These are phyloP conservation scores for Drosophila sp. DNA, from an alignment of 1,140 invertebrate species.

Conservation along the genomic window DNA sequence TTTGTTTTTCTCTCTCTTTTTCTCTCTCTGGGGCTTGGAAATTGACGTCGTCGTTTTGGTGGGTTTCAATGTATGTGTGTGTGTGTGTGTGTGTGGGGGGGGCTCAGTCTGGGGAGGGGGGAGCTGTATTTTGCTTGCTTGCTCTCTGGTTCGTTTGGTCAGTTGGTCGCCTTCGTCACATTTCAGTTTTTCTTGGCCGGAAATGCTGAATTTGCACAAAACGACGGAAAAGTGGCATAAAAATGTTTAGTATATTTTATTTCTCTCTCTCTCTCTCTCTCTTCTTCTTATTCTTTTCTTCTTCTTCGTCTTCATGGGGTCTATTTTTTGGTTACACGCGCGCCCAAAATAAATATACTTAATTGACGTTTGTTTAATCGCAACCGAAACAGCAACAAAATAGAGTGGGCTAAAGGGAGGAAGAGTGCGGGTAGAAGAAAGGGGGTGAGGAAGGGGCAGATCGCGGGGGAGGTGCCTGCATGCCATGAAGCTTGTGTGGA, in stretches of 20 bases:
- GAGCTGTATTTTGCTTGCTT: constrained; percentile 10
- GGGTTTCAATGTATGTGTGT: constrained; percentile 21
- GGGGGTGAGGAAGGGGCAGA: background rate
- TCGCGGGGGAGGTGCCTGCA: constrained; percentile 15
- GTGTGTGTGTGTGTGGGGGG: constrained; percentile 23
- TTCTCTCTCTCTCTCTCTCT: constrained; percentile 19
- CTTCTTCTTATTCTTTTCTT: constrained; percentile 19
- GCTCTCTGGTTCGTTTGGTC: constrained; percentile 38
- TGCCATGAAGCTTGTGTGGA: constrained; percentile 28
- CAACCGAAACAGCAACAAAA: constrained; percentile 22
- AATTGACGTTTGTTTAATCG: constrained; percentile 78
- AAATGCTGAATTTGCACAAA: constrained; percentile 80
- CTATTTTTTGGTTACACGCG: constrained; percentile 59
- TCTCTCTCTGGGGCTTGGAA: constrained; percentile 55
- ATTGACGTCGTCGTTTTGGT: constrained; percentile 54
- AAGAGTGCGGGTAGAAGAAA: background rate
- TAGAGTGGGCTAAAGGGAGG: background rate
- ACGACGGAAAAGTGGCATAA: constrained; percentile 67
- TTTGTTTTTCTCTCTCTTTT: constrained; percentile 18
- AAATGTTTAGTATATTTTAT: constrained; percentile 47
- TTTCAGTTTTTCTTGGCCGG: constrained; percentile 78
- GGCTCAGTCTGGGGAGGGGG: background rate
- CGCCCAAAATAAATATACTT: constrained; percentile 77
- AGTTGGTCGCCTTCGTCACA: constrained; percentile 74
- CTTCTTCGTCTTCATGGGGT: constrained; percentile 9